These are phyloP conservation scores for Philereme transversata DNA, from an alignment of 2,888 invertebrate species.

Conservation along the genomic window DNA sequence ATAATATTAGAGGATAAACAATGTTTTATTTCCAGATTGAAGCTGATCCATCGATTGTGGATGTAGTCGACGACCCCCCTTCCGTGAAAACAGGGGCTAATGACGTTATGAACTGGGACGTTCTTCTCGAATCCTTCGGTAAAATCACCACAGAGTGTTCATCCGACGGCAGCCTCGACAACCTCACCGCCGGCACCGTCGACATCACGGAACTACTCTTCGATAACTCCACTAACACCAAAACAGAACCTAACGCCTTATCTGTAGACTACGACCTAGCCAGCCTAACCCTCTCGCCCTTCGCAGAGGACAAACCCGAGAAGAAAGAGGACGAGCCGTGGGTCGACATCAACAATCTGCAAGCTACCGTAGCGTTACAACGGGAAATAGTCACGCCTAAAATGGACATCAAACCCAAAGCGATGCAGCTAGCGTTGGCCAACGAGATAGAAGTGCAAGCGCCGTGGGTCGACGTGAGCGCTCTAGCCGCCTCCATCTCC, in stretches of 20 bases:
- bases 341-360: slow-evolving; percentile 59
- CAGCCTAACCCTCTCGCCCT: slow-evolving; percentile 59
- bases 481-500: slow-evolving; percentile 86
- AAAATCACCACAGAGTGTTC: slow-evolving; percentile 76
- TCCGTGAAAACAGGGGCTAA: slow-evolving; percentile 38
- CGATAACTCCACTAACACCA: slow-evolving; percentile 59
- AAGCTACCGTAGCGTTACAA: slow-evolving; percentile 46
- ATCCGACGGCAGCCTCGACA: slow-evolving; percentile 68
- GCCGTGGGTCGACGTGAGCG: slow-evolving; percentile 90
- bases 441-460: slow-evolving; percentile 90
- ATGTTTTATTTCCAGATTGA: slow-evolving; percentile 49
- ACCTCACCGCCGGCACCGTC: slow-evolving; percentile 62
- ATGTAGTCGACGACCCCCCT: slow-evolving; percentile 43
- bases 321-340: slow-evolving; percentile 58
- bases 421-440: slow-evolving; percentile 88
- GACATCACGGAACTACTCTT: slow-evolving; percentile 75
- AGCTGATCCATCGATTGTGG: slow-evolving; percentile 48
- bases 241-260: slow-evolving; percentile 51
- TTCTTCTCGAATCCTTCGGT: slow-evolving; percentile 74
- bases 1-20: no score
- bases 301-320: slow-evolving; percentile 52
- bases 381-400: slow-evolving; percentile 42
- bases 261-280: slow-evolving; percentile 68
- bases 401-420: slow-evolving; percentile 73
- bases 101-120: slow-evolving; percentile 75